Evolutionary conservation across 2,888 invertebrate species (phyloP).

Genomic region (Seira musarum): DNA sequence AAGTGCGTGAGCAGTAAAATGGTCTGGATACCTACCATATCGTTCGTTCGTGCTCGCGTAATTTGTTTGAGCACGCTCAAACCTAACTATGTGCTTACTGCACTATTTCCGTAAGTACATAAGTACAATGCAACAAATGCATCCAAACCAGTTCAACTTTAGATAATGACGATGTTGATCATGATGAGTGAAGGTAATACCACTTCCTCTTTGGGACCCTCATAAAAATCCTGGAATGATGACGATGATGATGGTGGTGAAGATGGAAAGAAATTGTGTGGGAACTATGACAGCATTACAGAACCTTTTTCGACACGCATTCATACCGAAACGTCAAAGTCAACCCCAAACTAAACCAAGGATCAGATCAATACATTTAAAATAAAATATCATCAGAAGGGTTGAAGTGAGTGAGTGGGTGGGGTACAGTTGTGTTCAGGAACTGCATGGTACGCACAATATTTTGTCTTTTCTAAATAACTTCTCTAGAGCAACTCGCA

Average conservation of each 20-base stretch:
- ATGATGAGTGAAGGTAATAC: conserved; percentile 19
- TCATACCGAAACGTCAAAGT: not conserved
- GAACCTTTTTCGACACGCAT: conserved; percentile 1
- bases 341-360: not conserved
- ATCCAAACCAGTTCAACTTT: not conserved
- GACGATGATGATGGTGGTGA: not conserved
- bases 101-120: not conserved
- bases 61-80: conserved; percentile 44
- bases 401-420: conserved; percentile 17
- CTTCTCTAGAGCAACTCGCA: too few relatives aligned
- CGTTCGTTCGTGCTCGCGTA: conserved; percentile 19
- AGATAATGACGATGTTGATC: not conserved
- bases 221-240: not conserved
- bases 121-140: not conserved
- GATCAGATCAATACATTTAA: not conserved
- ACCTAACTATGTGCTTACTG: not conserved
- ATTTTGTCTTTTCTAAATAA: too few relatives aligned
- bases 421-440: not conserved
- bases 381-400: not conserved
- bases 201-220: conserved; percentile 31
- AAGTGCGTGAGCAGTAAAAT: too few relatives aligned
- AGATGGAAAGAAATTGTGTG: not conserved
- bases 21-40: not conserved
- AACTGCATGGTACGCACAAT: conserved; percentile 24
- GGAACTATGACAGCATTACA: not conserved